phyloP scores from a whole-genome alignment of 2,797 vertebrate genomes.

The Steatocranus sp. region DNA sequence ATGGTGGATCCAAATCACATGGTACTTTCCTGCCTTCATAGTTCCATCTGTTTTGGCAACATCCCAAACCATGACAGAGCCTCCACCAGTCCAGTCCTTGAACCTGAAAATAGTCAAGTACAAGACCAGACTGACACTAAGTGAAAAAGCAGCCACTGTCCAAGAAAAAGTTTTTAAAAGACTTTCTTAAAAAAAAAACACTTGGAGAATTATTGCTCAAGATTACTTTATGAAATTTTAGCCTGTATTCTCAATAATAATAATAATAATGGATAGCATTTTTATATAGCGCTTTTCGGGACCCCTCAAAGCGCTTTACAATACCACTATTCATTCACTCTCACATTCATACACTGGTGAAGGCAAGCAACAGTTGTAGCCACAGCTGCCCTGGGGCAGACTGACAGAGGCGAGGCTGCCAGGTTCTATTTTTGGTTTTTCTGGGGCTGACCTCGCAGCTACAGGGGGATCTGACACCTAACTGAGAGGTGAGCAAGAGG shows the following conservation, averaged over 20 bases:
- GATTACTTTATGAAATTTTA: background rate
- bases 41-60: background rate
- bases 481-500: conserved; percentile 75
- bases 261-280: background rate
- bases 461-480: conserved; percentile 79
- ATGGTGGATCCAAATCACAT: background rate
- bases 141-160: background rate
- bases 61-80: background rate
- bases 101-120: background rate
- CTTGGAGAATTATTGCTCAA: background rate
- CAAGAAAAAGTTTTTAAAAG: background rate
- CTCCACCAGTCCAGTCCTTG: background rate
- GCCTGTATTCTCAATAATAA: no score
- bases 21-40: background rate
- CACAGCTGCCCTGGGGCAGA: no score
- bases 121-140: background rate
- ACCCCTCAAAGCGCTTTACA: background rate
- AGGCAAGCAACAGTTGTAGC: no score
- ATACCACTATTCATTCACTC: background rate
- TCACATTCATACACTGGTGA: background rate
- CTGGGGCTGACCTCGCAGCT: conserved; percentile 79
- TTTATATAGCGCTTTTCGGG: rapidly evolving
- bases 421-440: conserved; percentile 83
- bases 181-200: background rate
- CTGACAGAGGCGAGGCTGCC: no score